A percentile compares a stretch with the other conserved stretches of the same genome.
These are phyloP conservation scores for Cliona cf. orientalis DNA, from an alignment of 37 sponge, comb jelly and placozoan genomes.

Conservation along the genomic window DNA sequence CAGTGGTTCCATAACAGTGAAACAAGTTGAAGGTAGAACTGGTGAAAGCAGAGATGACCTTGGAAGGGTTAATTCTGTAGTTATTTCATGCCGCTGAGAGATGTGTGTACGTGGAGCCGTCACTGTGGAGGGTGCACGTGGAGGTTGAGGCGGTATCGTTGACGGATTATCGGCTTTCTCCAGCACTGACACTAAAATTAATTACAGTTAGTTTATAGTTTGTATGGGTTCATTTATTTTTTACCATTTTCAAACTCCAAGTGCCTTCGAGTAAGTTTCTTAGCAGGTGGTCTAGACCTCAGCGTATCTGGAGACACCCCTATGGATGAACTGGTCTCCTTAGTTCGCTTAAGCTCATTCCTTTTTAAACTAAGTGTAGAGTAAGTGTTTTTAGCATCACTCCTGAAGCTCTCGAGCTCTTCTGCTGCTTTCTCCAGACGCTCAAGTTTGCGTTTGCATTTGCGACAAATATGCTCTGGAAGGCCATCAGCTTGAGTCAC, in stretches of 20 bases:
- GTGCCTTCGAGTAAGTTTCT: not conserved
- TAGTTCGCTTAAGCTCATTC: not conserved
- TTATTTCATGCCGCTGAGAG: no score
- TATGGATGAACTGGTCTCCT: not conserved
- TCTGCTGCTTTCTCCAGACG: not conserved
- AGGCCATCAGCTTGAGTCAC: not conserved
- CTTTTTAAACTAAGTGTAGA: not conserved
- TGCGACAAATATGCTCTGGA: not conserved
- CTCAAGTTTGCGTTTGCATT: not conserved
- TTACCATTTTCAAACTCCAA: not conserved
- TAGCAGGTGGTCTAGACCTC: not conserved
- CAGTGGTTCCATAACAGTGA: no score
- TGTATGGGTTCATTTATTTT: not conserved
- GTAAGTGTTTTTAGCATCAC: not conserved
- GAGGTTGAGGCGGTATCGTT: no score
- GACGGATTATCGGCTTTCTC: no score
- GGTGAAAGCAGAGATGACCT: no score
- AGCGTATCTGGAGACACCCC: not conserved
- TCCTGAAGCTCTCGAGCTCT: not conserved
- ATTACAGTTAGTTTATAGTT: not conserved
- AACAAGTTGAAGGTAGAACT: no score
- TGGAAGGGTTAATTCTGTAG: no score
- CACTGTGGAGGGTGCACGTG: no score
- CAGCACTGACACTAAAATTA: no score
- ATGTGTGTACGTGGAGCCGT: no score